phyloP scores from a whole-genome alignment of 2,888 invertebrate genomes.

The Erynnis tages region DNA sequence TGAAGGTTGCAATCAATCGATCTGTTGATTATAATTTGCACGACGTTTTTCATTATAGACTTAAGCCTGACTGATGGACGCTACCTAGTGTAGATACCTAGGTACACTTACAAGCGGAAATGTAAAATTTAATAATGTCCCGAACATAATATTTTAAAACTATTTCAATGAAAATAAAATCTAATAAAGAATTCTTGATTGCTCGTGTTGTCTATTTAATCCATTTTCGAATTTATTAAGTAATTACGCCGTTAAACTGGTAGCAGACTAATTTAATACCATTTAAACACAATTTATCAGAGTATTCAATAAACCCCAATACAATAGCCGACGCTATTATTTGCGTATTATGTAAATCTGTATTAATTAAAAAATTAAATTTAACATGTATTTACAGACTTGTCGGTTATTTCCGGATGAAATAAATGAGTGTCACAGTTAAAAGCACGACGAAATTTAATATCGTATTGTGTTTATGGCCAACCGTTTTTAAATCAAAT shows the following conservation, averaged over 20 bases:
- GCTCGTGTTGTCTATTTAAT: not conserved
- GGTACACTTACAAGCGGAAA: too few relatives aligned
- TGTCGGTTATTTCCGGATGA: conserved; percentile 15
- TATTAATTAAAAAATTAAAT: conserved; percentile 20
- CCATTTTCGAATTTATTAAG: not conserved
- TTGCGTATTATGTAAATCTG: conserved; percentile 15
- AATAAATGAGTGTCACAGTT: conserved; percentile 15
- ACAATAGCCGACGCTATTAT: conserved; percentile 7
- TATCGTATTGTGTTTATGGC: conserved; percentile 15
- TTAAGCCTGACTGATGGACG: too few relatives aligned
- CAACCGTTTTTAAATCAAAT: conserved; percentile 10
- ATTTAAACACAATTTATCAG: not conserved
- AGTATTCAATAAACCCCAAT: conserved; percentile 1
- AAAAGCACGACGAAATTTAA: conserved; percentile 21
- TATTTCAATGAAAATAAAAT: too few relatives aligned
- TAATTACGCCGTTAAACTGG: not conserved
- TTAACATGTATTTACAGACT: conserved; percentile 21
- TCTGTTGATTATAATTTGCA: too few relatives aligned
- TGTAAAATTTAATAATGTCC: too few relatives aligned
- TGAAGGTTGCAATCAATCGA: conserved; percentile 16
- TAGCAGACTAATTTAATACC: not conserved
- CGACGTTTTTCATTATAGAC: too few relatives aligned
- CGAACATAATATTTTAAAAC: not conserved
- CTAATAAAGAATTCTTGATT: too few relatives aligned
- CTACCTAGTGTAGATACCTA: too few relatives aligned